These are phyloP conservation scores for Darevskia nairensis DNA, from an alignment of 2,797 vertebrate species.

Conservation along the genomic window DNA sequence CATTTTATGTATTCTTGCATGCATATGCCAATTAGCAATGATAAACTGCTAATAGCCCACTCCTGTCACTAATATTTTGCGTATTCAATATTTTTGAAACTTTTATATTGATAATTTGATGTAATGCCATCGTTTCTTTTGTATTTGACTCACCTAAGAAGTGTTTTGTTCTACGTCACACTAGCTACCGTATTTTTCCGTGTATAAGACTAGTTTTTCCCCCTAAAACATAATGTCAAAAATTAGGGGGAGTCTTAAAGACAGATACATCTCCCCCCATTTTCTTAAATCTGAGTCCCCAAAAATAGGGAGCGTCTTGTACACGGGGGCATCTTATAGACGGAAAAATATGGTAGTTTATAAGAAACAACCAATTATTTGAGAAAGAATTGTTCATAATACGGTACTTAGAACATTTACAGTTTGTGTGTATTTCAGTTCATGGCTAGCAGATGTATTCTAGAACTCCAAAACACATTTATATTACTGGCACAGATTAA, in stretches of 20 bases:
- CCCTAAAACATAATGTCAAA: too few species aligned
- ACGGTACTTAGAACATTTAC: not conserved
- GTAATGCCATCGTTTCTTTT: not conserved
- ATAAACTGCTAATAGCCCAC: not conserved
- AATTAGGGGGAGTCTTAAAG: too few species aligned
- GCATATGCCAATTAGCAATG: not conserved
- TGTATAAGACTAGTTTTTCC: too few species aligned
- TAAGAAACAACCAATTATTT: not conserved
- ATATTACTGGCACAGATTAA: not conserved
- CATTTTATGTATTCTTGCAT: not conserved
- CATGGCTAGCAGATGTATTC: not conserved
- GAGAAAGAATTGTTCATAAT: accelerated
- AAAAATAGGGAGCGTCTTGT: too few species aligned
- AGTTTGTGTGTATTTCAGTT: not conserved
- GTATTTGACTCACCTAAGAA: not conserved
- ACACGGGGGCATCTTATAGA: too few species aligned
- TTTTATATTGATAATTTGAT: not conserved
- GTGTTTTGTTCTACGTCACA: not conserved
- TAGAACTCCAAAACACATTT: not conserved
- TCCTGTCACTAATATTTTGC: too few species aligned
- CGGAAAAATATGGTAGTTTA: not conserved
- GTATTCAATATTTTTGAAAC: not conserved
- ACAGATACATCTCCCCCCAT: too few species aligned
- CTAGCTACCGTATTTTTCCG: too few species aligned
- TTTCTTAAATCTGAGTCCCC: too few species aligned